phyloP scores from a whole-genome alignment of 2,797 vertebrate species.

The Emys orbicularis region DNA sequence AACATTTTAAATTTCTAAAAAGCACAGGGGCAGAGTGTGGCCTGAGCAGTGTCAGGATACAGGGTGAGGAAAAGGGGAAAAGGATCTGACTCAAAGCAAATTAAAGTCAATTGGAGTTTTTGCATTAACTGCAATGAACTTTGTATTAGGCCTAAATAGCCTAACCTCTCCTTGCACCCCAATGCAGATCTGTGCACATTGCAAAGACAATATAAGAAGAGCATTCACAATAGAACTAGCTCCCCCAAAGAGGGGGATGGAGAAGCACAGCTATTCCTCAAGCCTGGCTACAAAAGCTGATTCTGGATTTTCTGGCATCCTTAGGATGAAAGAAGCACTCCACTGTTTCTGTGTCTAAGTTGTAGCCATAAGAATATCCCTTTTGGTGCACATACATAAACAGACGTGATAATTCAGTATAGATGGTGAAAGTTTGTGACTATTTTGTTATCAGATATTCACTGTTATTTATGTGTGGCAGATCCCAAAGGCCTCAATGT shows the following conservation, averaged over 20 bases:
- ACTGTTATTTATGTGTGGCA: background rate
- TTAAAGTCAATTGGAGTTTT: background rate
- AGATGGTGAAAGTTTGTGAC: no score
- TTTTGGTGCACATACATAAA: background rate
- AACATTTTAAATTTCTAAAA: background rate
- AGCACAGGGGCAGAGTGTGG: background rate
- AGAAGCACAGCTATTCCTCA: background rate
- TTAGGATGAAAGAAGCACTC: background rate
- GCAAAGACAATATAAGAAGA: background rate
- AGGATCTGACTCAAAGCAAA: background rate
- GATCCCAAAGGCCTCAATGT: background rate
- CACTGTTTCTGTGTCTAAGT: background rate
- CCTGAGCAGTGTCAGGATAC: background rate
- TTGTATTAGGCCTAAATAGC: background rate
- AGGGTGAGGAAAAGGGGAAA: background rate
- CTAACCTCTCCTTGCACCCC: background rate
- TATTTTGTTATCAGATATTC: background rate
- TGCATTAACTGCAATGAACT: background rate
- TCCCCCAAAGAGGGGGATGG: fast-evolving
- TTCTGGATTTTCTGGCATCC: background rate
- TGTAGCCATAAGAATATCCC: background rate
- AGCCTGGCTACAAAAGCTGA: background rate
- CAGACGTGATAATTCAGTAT: no score
- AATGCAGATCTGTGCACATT: background rate
- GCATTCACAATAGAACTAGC: background rate